These are phyloP conservation scores for Melanotus villosus DNA, from an alignment of 2,888 invertebrate species.

Conservation along the genomic window DNA sequence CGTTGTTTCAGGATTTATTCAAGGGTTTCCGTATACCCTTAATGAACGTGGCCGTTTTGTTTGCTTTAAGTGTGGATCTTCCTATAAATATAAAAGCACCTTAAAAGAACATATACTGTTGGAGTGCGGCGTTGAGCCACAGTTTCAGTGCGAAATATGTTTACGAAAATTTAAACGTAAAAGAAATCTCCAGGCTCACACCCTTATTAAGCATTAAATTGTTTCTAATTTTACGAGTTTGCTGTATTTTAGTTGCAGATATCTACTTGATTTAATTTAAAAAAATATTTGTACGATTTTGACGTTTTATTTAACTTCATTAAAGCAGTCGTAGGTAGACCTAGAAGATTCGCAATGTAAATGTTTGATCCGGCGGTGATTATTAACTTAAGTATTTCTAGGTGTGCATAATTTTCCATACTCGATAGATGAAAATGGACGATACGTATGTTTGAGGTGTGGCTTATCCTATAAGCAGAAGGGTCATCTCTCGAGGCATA, in stretches of 20 bases:
- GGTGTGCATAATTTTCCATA: neutral
- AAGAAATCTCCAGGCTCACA: neutral
- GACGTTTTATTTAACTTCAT: no score
- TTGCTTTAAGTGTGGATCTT: constrained; percentile 9
- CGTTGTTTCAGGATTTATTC: constrained; percentile 1
- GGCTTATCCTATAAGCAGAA: no score
- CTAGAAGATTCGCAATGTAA: no score
- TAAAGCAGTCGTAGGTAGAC: no score
- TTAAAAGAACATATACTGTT: neutral
- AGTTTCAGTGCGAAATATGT: constrained; percentile 42
- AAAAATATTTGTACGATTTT: no score
- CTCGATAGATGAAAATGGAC: neutral
- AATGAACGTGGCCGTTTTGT: constrained; percentile 8
- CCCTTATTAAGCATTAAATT: neutral
- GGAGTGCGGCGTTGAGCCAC: constrained; percentile 16
- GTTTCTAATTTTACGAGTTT: no score
- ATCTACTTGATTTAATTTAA: no score
- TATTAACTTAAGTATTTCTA: neutral
- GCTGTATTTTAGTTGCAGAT: no score
- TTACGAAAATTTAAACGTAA: constrained; percentile 34
- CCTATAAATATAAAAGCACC: constrained; percentile 21
- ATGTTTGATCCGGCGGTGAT: no score
- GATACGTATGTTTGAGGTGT: constrained; percentile 24
- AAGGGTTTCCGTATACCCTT: neutral
- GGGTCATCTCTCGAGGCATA: constrained; percentile 50